Base-by-base conservation (phyloP, 1,140 invertebrate genomes). In the Hermetia illucens region DNA sequence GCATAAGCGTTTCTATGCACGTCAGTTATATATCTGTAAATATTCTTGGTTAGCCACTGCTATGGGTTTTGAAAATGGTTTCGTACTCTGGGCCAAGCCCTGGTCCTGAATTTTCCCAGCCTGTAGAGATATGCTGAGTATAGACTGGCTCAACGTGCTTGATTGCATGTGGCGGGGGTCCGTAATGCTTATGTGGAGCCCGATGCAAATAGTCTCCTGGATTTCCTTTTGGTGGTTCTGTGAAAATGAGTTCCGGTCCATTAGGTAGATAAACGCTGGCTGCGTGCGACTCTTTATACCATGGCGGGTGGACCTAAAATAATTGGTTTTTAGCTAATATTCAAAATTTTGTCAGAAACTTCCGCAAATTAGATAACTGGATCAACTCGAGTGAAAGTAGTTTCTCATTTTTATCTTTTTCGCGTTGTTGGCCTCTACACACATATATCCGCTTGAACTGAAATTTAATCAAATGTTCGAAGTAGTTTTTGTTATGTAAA, bases 11-110 rank as follows among this genome's bases (percentile, higher is more conserved):
- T 71, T 38, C 72, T 61, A 43, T 69, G 61, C 38, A 70, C 69
- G 46, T 69, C 69, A 39, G 58, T 58, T 44, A 72, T 58, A 42
- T 70, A 71, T 47, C 72, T 74, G 22, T 21, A 12, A 3, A 34
- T n/a, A n/a, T n/a, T n/a, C n/a, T n/a, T n/a, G n/a, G n/a, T n/a
- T n/a, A n/a, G n/a, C n/a, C n/a, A n/a, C n/a, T n/a, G n/a, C n/a
- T n/a, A n/a, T n/a, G n/a, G n/a, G n/a, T n/a, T n/a, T n/a, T n/a
- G n/a, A n/a, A n/a, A n/a, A n/a, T n/a, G n/a, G n/a, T n/a, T n/a
- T n/a, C 69, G 67, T 53, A 73, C 71, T 73, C 71, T 40, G 62
- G 67, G 9, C 71, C 70, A 44, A 73, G 48, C 9, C 69, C 69
- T 3, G 69, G 70, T 27, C 70, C 70, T 25, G 69, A 72, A 15